phyloP scores from a whole-genome alignment of 2,797 vertebrate species.

The Cossypha heuglini region DNA sequence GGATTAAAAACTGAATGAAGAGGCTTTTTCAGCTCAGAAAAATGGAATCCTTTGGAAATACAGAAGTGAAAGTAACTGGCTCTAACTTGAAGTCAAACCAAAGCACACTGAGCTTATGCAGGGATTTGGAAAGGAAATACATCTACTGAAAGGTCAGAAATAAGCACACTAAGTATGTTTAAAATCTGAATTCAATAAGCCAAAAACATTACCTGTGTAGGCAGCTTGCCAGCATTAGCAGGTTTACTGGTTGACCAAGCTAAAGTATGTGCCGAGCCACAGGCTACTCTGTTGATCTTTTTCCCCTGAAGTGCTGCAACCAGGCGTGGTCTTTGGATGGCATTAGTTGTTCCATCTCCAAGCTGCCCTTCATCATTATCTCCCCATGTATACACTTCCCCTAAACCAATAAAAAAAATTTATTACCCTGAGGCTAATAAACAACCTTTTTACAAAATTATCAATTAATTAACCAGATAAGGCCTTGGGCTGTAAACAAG shows the following conservation, averaged over 20 bases:
- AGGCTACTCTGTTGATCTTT: conserved; percentile 97
- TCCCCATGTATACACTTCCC: conserved; percentile 98
- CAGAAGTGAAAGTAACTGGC: not conserved
- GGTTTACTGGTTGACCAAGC: conserved; percentile 99
- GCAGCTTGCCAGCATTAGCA: conserved; percentile 95
- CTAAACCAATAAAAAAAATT: conserved; percentile 69
- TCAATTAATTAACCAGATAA: not conserved
- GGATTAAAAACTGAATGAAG: not conserved
- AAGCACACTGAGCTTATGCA: not conserved
- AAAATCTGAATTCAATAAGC: not conserved
- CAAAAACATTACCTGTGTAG: conserved; percentile 84
- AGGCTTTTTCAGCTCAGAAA: not conserved
- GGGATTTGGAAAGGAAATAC: not conserved
- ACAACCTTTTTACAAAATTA: not conserved
- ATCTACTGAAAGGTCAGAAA: not conserved
- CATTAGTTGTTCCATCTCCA: conserved; percentile 96
- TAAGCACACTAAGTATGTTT: not conserved
- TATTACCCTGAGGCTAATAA: not conserved
- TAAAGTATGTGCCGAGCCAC: conserved; percentile 96
- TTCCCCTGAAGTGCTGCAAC: conserved; percentile 96
- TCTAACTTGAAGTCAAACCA: not conserved
- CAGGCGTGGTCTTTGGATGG: conserved; percentile 95
- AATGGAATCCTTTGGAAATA: not conserved
- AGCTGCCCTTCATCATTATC: conserved; percentile 99
- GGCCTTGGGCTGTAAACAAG: not conserved